Evolutionary conservation across 2,888 invertebrate species (phyloP).

Genomic region (Yponomeuta plumbellus): DNA sequence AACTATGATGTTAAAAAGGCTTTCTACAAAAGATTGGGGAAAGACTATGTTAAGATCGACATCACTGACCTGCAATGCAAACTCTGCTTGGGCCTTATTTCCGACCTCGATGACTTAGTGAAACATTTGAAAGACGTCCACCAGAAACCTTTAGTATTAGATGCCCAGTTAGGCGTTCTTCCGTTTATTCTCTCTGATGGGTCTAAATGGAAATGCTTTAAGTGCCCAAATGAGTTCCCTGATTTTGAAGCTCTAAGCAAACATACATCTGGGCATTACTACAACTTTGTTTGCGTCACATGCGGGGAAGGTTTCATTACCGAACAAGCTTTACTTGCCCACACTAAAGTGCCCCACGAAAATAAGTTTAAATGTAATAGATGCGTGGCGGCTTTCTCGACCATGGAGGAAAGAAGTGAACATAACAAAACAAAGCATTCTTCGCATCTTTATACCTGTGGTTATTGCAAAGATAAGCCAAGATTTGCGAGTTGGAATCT

Average conservation of each 20-base stretch:
- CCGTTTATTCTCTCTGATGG: conserved; percentile 65
- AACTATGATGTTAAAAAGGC: conserved; percentile 61
- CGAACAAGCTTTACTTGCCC: conserved; percentile 56
- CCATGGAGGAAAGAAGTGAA: conserved; percentile 55
- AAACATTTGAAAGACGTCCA: conserved; percentile 61
- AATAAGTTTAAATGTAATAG: conserved; percentile 64
- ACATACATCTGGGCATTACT: conserved; percentile 62
- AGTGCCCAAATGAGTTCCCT: conserved; percentile 58
- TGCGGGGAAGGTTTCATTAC: conserved; percentile 69
- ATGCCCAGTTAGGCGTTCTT: conserved; percentile 62
- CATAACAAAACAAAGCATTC: conserved; percentile 66
- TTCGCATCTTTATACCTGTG: conserved; percentile 59
- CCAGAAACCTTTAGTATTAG: conserved; percentile 60
- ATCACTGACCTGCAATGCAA: conserved; percentile 66
- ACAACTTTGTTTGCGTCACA: conserved; percentile 67
- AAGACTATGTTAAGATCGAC: conserved; percentile 63
- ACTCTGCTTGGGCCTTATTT: conserved; percentile 53
- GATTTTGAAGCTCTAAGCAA: conserved; percentile 61
- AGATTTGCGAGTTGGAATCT: conserved; percentile 66
- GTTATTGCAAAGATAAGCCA: conserved; percentile 65
- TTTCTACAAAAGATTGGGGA: conserved; percentile 65
- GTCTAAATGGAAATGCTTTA: conserved; percentile 60
- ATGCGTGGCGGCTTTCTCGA: conserved; percentile 62
- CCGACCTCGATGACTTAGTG: conserved; percentile 55
- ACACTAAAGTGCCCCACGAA: conserved; percentile 60